Percentiles rank a stretch among this genome's conserved stretches.
Conservation (phyloP, 2,113 vertebrate species). For the Nibea coibor region DNA sequence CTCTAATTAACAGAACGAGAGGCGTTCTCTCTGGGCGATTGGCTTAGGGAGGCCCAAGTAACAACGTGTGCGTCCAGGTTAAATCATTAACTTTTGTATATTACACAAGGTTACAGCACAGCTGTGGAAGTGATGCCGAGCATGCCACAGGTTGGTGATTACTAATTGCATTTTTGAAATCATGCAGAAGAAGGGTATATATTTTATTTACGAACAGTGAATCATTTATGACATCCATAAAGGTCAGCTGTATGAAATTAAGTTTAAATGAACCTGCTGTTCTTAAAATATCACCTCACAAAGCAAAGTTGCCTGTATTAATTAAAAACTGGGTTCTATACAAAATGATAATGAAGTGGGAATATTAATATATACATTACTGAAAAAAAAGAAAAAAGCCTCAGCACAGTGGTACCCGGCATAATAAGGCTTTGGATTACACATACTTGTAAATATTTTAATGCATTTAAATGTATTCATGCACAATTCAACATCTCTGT, state of each 20-base stretch:
- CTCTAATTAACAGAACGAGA: conserved; percentile 73
- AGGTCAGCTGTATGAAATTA: conserved; percentile 44
- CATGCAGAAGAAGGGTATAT: conserved; percentile 35
- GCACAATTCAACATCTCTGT: conserved; percentile 47
- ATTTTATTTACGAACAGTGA: conserved; percentile 65
- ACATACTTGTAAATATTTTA: conserved; percentile 66
- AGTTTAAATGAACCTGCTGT: conserved; percentile 40
- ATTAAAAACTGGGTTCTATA: conserved; percentile 39
- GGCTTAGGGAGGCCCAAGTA: conserved; percentile 39
- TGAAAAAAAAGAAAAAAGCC: not conserved
- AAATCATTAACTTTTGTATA: conserved; percentile 71
- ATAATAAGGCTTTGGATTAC: conserved; percentile 59
- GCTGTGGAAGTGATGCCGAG: conserved; percentile 60
- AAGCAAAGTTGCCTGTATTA: conserved; percentile 27
- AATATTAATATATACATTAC: conserved; percentile 42
- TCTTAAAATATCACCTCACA: conserved; percentile 43
- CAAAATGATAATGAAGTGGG: conserved; percentile 44
- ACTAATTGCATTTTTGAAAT: conserved; percentile 57
- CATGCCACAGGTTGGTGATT: conserved; percentile 48
- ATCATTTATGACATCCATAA: conserved; percentile 61
- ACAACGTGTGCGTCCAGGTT: conserved; percentile 67
- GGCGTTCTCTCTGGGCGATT: conserved; percentile 39
- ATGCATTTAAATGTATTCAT: conserved; percentile 77
- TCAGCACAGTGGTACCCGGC: conserved; percentile 8
- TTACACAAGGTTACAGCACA: conserved; percentile 77